These are phyloP conservation scores for Heterodera schachtii DNA, from an alignment of 1,140 invertebrate genomes.

Conservation along the genomic window DNA sequence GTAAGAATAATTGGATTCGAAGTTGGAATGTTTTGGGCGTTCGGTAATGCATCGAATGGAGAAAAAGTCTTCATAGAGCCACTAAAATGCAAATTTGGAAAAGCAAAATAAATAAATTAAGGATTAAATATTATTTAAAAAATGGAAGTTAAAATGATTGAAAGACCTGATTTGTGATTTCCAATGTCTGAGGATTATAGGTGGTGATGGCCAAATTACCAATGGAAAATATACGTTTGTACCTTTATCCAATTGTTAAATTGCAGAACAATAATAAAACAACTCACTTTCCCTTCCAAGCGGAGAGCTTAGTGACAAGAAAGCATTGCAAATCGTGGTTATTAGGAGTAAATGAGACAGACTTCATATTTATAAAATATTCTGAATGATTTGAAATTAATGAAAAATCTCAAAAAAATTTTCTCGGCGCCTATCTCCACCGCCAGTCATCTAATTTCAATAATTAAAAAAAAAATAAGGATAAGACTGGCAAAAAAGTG, in stretches of 20 bases:
- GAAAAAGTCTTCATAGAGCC: constrained; percentile 70
- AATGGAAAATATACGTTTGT: constrained; percentile 95
- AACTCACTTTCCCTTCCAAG: constrained; percentile 88
- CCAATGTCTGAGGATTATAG: constrained; percentile 88
- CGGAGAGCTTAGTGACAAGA: constrained; percentile 87
- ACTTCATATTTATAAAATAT: constrained; percentile 8
- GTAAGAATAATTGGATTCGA: constrained; percentile 1
- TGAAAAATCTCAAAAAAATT: no score
- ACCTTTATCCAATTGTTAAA: constrained; percentile 71
- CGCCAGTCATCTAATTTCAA: no score
- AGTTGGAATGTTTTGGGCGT: constrained; percentile 32
- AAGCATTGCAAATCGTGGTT: constrained; percentile 78
- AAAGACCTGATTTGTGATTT: constrained; percentile 89
- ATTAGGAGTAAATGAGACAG: constrained; percentile 39
- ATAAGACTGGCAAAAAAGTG: no score
- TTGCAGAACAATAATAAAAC: constrained; percentile 24
- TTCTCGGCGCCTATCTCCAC: no score
- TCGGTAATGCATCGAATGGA: constrained; percentile 67
- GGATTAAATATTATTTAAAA: constrained; percentile 49
- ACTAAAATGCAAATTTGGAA: constrained; percentile 64
- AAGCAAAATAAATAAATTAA: neutral
- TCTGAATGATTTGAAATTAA: neutral
- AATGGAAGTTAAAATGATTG: constrained; percentile 75
- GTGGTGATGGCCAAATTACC: constrained; percentile 92
- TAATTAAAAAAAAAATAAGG: no score